Evolutionary conservation across 2,113 vertebrate genomes (phyloP), one percentile per base, ranked within the genome.

Genomic region (Pseudolaguvia tuberculata): DNA sequence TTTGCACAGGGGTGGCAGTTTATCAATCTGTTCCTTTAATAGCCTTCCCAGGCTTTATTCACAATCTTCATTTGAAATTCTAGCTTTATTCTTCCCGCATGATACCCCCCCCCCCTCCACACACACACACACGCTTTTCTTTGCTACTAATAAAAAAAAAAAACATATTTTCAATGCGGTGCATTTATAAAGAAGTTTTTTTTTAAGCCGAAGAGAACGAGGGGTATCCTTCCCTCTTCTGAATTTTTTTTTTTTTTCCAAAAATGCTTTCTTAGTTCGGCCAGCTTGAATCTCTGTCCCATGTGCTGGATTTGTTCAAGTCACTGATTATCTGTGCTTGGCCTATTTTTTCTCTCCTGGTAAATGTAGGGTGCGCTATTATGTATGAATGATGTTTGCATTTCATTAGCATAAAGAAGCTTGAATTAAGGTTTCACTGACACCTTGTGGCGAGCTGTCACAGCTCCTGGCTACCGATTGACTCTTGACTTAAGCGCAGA

Each of bases 231-330:
- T 53, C n/a, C 50, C 72, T 55, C 23, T 73, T 25, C 65, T 53
- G 27, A 51, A 61, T 73, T 63, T 70, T 72, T 14, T 31, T 35
- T 35, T 35, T 35, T 35, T 42, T 8, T 42, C 9, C 39, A 42
- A 66, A 72, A 73, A 68, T 48, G 70, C 73, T 80, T 73, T 82
- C 78, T 82, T 82, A 78, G 81, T 80, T 76, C 76, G 58, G 74
- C 80, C 76, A 81, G 80, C 80, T 83, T 81, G 69, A 81, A 63
- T 76, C 78, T 77, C 70, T 80, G 66, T 78, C 65, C 80, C 63
- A 62, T 57, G 80, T 73, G 78, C 76, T 79, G 81, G 79, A 84
- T 79, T 80, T 82, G 81, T 84, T 81, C 79, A 73, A 79, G 61
- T 78, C 68, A 78, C 75, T 78, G 83, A 72, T 79, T 83, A 78